Evolutionary conservation across 2,113 vertebrate genomes (phyloP).

Genomic region (Misgurnus anguillicaudatus): DNA sequence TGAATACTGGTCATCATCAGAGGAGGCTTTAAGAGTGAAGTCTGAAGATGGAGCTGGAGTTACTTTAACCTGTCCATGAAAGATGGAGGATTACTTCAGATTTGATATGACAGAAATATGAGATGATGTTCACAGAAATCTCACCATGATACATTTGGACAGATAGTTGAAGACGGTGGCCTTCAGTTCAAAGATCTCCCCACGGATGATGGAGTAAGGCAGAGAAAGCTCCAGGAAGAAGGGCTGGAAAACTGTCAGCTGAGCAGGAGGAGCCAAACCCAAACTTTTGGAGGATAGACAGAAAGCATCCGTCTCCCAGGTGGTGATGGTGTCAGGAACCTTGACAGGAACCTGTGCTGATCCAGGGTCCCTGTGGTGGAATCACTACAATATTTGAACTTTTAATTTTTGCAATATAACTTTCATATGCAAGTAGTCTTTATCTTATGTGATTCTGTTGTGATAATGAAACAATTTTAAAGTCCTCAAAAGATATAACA

Average conservation of each 20-base stretch:
- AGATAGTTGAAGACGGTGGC: slow-evolving; percentile 85
- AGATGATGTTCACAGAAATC: neutral
- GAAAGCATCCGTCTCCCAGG: slow-evolving; percentile 83
- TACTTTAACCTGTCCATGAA: slow-evolving; percentile 69
- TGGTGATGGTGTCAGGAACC: slow-evolving; percentile 86
- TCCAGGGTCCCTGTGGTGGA: slow-evolving; percentile 72
- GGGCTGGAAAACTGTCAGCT: slow-evolving; percentile 82
- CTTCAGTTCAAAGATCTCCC: slow-evolving; percentile 84
- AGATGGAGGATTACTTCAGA: slow-evolving; percentile 43
- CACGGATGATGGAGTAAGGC: slow-evolving; percentile 85
- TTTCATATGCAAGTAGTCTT: no score
- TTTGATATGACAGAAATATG: neutral
- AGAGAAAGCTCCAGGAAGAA: slow-evolving; percentile 86
- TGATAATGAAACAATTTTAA: no score
- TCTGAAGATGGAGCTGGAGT: slow-evolving; percentile 65
- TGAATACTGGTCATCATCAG: slow-evolving; percentile 63
- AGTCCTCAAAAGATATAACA: no score
- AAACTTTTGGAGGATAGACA: slow-evolving; percentile 80
- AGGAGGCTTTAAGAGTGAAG: slow-evolving; percentile 68
- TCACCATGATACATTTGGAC: slow-evolving; percentile 80
- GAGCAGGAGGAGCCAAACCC: slow-evolving; percentile 77
- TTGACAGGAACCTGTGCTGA: slow-evolving; percentile 66
- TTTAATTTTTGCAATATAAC: no score
- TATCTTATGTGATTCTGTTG: no score
- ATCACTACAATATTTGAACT: neutral